Base-by-base conservation (phyloP, 2,888 invertebrate genomes). In the Alviniconcha strummeri region DNA sequence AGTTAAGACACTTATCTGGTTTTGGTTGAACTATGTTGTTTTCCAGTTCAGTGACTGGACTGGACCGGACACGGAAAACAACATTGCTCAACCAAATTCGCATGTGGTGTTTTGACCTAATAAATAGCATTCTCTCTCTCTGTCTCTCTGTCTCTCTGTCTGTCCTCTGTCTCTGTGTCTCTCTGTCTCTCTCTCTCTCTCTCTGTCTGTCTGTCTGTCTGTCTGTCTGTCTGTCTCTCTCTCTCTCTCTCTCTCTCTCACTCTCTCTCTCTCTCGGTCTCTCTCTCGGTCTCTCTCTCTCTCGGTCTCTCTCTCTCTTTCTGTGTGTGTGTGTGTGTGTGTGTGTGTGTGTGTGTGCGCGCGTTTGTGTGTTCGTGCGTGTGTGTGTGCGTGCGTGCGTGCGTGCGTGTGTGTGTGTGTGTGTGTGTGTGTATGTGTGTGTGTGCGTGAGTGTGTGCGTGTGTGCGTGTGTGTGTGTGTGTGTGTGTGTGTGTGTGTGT, bases 351-450 rank as follows among this genome's bases (percentile, higher is more conserved):
- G 75, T 75, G 75, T 75, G 75, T 75, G 75, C 36, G 75, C 6
- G 75, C 17, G 75, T 75, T 13, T 52, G 75, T 75, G 75, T 52
- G 75, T 75, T 13, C 36, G 75, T 75, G 75, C 36, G 75, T 75
- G 75, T 75, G 75, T 75, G 75, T 75, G 75, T 75, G 75, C 36
- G 75, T 75, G 75, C 36, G 75, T 75, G 75, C 36, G 75, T 75
- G 75, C 36, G 75, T 75, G 75, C 36, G 75, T 75, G 75, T 75
- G 75, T 75, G 75, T 69, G 69, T 69, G 69, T 69, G 69, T 69
- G 69, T 69, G 69, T 69, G n/a, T 69, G 69, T 60, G 60, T 60
- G 60, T 60, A 60, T 11, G 11, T 7, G 11, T 11, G 11, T 8
- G 8, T 8, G 60, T 60, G 60, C n/a, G n/a, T n/a, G n/a, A n/a